Evolutionary conservation across 2,113 vertebrate genomes (phyloP), one percentile per base, ranked within the genome.

Genomic region (Sinocyclocheilus rhinocerous): DNA sequence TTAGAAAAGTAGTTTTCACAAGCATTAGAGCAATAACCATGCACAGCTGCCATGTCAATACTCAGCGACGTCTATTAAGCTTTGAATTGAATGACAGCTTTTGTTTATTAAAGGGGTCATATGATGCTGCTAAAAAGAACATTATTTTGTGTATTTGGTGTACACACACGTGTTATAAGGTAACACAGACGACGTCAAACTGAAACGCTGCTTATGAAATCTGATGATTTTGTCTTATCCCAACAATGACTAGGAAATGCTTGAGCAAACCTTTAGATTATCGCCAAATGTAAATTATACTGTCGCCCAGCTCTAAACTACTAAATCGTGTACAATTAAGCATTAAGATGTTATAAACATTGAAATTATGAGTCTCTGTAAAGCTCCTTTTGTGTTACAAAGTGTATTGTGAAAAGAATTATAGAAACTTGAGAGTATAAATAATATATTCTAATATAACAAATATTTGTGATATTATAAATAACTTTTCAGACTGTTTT

Each of bases 141-240:
- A n/a, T n/a, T n/a, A n/a, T n/a, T n/a, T n/a, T n/a, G n/a, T n/a
- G n/a, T n/a, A n/a, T n/a, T n/a, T n/a, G n/a, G n/a, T n/a, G n/a
- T n/a, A n/a, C 98, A 99, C 92, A 99, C 98, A 0, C 96, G 98
- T 0, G 98, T 99, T 29, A 99, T 99, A 95, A 99, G 98, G 98
- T 97, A 94, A 85, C 2, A 13, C 4, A 3, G 3, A 15, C 45
- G 15, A 81, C 4, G 16, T 50, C n/a, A 29, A 13, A 42, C 22
- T 76, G 42, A 26, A 42, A 72, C 42, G 8, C 16, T 69, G 3
- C 67, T 42, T 42, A 73, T 29, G 39, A 50, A 61, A n/a, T 61
- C 57, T 61, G 57, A n/a, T n/a, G 10, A 48, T 48, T 57, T 20
- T 20, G 52, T 20, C 52, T 57, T 2, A 59, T 69, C 6, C 26